Evolutionary conservation across 1,140 invertebrate genomes (phyloP), one percentile per base, ranked within the genome.

Genomic region (Radopholus similis): DNA sequence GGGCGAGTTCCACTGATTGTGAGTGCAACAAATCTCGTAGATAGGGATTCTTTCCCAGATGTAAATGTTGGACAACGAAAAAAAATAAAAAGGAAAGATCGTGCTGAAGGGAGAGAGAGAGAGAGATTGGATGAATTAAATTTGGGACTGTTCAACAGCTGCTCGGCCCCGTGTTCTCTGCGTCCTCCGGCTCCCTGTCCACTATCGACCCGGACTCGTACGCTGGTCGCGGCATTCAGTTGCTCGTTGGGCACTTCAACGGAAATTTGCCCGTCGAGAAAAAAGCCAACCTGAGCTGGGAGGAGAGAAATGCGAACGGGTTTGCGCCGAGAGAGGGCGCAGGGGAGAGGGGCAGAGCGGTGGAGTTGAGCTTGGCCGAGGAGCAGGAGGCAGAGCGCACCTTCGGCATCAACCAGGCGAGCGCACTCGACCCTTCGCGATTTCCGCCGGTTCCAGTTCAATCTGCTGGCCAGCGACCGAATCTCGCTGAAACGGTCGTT

Each of bases 401-500:
- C 6, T 81, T 81, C 37, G 75, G 66, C 9, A 78, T 81, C 15
- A 81, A 81, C 58, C 95, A 99, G 85, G 98, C 98, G 84, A 97
- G 97, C 86, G 47, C 11, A 51, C 11, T 28, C 18, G 35, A 23
- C 13, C 23, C 13, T 5, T 51, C 23, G n/a, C n/a, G n/a, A n/a
- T 13, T 51, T 1, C 13, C 35, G 21, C 11, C 1, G 21, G 23
- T 40, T 77, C 86, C 93, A 99, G 85, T 99, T 99, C 85, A 99
- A 99, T 86, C 86, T 98, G 69, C 84, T 97, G 82, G 95, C 94
- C 51, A 96, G 92, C 84, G 94, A 99, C 85, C 90, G 92, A 87
- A 97, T 99, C 74, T 93, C 93, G 37, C 83, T 98, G 37, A 98
- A 98, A 86, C 87, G 96, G 77, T 93, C 92, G 6, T 86, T 99